Conservation (phyloP, 1,140 invertebrate genomes). For the Drosophila novamexicana region DNA sequence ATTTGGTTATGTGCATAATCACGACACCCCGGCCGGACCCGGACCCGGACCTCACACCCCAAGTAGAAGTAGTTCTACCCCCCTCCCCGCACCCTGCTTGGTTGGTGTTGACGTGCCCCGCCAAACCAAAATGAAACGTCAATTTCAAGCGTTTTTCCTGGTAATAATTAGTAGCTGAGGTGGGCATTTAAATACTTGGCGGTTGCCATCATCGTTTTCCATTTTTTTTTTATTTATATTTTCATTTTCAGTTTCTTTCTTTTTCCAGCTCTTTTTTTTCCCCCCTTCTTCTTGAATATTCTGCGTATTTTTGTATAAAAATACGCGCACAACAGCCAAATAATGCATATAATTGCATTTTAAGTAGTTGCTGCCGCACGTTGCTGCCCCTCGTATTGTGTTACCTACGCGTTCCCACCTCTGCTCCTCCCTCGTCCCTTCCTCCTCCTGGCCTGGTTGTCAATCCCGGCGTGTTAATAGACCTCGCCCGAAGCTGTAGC, state of each 20-base stretch:
- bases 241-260: conserved; percentile 13
- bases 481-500: conserved; percentile 9
- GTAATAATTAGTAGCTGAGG: conserved; percentile 84
- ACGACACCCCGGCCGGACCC: conserved; percentile 34
- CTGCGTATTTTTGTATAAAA: conserved; percentile 76
- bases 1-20: conserved; percentile 65
- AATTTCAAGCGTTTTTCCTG: conserved; percentile 84
- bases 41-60: conserved; percentile 30
- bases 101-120: conserved; percentile 65
- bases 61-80: neutral
- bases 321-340: conserved; percentile 65
- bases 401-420: conserved; percentile 50
- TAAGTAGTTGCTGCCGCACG: conserved; percentile 69
- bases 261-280: neutral
- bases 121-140: conserved; percentile 81
- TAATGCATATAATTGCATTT: conserved; percentile 83
- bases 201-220: conserved; percentile 54
- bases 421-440: neutral
- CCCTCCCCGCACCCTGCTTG: neutral
- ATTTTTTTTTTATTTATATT: conserved; percentile 32
- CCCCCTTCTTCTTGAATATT: conserved; percentile 38
- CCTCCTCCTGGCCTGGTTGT: conserved; percentile 9
- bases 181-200: conserved; percentile 83
- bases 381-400: conserved; percentile 61
- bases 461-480: conserved; percentile 52